phyloP scores from a whole-genome alignment of 2,888 invertebrate species.

The Chorisops tibialis region DNA sequence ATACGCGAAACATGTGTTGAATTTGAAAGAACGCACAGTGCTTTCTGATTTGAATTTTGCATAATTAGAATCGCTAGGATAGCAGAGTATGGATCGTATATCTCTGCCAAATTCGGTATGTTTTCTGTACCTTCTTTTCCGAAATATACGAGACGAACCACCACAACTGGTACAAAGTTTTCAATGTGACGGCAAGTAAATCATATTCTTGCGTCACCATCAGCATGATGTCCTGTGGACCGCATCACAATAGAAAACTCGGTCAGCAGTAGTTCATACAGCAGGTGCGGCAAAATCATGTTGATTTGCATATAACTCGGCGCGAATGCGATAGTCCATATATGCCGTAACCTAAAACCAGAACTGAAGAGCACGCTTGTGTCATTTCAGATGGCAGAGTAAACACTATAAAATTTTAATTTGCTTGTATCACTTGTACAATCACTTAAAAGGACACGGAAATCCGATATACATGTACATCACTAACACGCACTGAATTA shows the following conservation, averaged over 20 bases:
- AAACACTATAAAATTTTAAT: slow-evolving; percentile 3
- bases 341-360: not conserved
- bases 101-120: no score
- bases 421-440: not conserved
- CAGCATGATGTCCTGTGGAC: no score
- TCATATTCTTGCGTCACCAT: no score
- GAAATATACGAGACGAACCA: no score
- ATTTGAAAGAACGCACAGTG: not conserved
- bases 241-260: no score
- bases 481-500: slow-evolving; percentile 1
- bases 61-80: no score
- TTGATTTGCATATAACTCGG: slow-evolving; percentile 13
- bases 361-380: not conserved
- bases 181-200: no score
- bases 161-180: no score
- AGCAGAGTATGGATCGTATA: no score
- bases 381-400: not conserved
- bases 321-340: not conserved
- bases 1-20: not conserved
- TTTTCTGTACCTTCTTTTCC: no score
- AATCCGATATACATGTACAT: not conserved
- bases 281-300: slow-evolving; percentile 19
- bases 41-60: no score
- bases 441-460: not conserved
- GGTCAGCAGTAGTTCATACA: not conserved